Conservation (phyloP, 1,140 invertebrate genomes). For the Acromyrmex echinatior region DNA sequence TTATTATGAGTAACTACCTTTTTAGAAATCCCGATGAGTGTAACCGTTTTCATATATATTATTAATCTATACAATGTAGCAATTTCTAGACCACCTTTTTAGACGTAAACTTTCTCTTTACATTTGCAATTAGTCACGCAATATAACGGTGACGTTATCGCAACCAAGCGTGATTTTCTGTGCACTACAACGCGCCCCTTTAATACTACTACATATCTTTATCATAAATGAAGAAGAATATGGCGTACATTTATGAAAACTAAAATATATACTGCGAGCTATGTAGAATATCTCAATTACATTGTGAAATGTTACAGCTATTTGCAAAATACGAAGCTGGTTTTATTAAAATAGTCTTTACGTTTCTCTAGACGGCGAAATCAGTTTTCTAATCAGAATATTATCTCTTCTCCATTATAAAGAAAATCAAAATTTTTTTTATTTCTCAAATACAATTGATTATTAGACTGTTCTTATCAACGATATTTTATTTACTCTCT, state of each 20-base stretch:
- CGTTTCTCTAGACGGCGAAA: not conserved
- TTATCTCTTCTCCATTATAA: not conserved
- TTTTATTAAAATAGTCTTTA: conserved; percentile 41
- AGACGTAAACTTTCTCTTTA: conserved; percentile 31
- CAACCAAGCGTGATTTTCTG: conserved; percentile 3
- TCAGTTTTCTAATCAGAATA: conserved; percentile 28
- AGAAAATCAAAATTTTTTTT: not conserved
- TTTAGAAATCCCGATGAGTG: conserved; percentile 15
- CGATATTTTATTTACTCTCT: not conserved
- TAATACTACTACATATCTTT: conserved; percentile 35
- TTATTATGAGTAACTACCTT: conserved; percentile 14
- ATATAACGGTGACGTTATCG: conserved; percentile 21
- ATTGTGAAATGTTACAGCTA: conserved; percentile 6
- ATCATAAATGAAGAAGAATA: conserved; percentile 43
- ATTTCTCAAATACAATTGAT: not conserved
- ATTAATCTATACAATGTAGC: conserved; percentile 23
- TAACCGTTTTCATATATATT: conserved; percentile 28
- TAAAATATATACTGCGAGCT: conserved; percentile 23
- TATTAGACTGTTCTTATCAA: not conserved
- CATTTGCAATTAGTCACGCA: conserved; percentile 33
- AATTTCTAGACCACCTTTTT: not conserved
- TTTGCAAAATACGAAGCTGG: conserved; percentile 11
- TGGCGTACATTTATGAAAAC: conserved; percentile 36
- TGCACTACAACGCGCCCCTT: not conserved
- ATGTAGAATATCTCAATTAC: conserved; percentile 45